phyloP scores from a whole-genome alignment of 2,888 invertebrate genomes.

The Pristionchus mayeri region DNA sequence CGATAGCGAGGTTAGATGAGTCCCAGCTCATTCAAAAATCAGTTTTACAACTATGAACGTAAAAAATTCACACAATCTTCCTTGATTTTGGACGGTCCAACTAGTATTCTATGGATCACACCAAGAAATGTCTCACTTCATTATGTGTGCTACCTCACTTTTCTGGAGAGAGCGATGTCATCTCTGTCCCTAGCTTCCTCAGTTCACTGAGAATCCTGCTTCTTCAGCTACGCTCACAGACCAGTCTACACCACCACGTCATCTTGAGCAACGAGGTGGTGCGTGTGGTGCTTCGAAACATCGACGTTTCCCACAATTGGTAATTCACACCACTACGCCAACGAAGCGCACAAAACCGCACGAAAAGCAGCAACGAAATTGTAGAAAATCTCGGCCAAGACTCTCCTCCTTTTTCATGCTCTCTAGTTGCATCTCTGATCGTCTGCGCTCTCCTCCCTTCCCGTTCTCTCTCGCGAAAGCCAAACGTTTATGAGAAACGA shows the following conservation, averaged over 20 bases:
- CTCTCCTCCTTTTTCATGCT: neutral
- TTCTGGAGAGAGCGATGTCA: too few species aligned
- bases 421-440: neutral
- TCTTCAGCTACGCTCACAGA: too few species aligned
- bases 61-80: too few species aligned
- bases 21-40: too few species aligned
- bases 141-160: too few species aligned
- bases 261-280: neutral
- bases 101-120: too few species aligned
- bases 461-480: neutral
- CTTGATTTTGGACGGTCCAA: too few species aligned
- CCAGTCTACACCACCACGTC: neutral
- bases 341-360: neutral
- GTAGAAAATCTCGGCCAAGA: neutral
- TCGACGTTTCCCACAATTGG: neutral
- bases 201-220: too few species aligned
- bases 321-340: neutral
- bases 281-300: neutral
- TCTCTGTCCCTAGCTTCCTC: too few species aligned
- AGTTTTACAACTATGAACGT: too few species aligned
- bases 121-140: too few species aligned
- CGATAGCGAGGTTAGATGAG: too few species aligned
- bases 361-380: conserved; percentile 1
- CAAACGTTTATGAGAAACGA: conserved; percentile 41
- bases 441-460: neutral